Base-by-base conservation (phyloP, 2,113 vertebrate genomes). In the Peromyscus maniculatus region DNA sequence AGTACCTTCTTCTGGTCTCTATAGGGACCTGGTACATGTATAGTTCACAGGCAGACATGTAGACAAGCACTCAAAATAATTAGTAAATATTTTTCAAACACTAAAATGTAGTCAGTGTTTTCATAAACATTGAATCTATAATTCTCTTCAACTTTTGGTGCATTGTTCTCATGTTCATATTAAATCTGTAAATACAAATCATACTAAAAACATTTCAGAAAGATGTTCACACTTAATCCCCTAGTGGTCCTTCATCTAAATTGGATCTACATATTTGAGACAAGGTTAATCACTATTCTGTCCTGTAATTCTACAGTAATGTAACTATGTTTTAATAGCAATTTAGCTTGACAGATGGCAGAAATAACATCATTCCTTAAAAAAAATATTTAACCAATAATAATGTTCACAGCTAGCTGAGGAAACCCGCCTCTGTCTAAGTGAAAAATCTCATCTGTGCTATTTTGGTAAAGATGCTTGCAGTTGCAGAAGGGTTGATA, bases 261-360 rank as follows among this genome's bases (percentile, higher is more conserved):
- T 49, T 16, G 3, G 24, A 95, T 69, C 17, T n/a, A 89, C 13
- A 82, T 87, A 59, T 55, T 59, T 5, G 93, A 84, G 55, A 77
- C 36, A 93, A 49, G 6, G 16, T 95, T 97, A 57, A 93, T 94
- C 52, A 71, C 1, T 64, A 31, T 82, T 74, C 93, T 89, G 17
- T 69, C 59, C 16, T 93, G 2, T 64, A 87, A 95, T 95, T 97
- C 24, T 77, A n/a, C 31, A 4, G 22, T 19, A 3, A 24, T 72
- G 1, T 21, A 90, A 74, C 62, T 87, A 36, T 2, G 46, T 62
- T 49, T 12, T 52, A 26, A 16, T 87, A 93, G 94, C 69, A 31
- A 91, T 52, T 95, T 90, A 64, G 21, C 16, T 69, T 33, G 64
- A 55, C 21, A 67, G 26, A 86, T 66, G 94, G 7, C 19, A 74